Evolutionary conservation across 2,113 vertebrate species (phyloP).

Genomic region (Sinocyclocheilus anophthalmus): DNA sequence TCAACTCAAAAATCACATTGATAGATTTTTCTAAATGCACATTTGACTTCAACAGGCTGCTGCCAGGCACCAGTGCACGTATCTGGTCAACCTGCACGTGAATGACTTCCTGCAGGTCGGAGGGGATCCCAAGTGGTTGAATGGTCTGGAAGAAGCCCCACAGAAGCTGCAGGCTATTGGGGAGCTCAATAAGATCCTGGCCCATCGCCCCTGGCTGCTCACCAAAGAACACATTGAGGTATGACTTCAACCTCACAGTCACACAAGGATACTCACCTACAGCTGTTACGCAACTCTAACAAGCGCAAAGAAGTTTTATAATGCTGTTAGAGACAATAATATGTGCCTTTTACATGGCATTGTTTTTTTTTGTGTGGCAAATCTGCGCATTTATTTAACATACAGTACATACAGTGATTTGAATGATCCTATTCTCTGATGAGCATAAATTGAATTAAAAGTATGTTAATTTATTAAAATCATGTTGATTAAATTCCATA

Average conservation of each 20-base stretch:
- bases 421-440: neutral
- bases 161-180: constrained; percentile 92
- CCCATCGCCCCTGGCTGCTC: constrained; percentile 96
- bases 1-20: neutral
- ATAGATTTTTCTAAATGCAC: neutral
- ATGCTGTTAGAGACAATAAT: neutral
- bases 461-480: too few species aligned
- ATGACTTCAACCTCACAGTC: constrained; percentile 51
- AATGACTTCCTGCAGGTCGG: constrained; percentile 96
- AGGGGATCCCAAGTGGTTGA: constrained; percentile 93
- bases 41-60: constrained; percentile 80
- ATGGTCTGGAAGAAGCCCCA: constrained; percentile 90
- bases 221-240: constrained; percentile 98
- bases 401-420: neutral
- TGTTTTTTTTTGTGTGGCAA: neutral
- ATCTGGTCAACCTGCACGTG: constrained; percentile 95
- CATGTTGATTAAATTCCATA: too few species aligned
- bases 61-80: constrained; percentile 94
- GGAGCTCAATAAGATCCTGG: constrained; percentile 96
- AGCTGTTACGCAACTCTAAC: neutral
- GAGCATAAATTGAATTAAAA: too few species aligned
- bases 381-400: neutral
- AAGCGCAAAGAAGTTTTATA: neutral
- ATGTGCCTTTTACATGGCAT: neutral
- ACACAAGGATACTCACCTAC: neutral